A percentile compares a stretch with the other conserved stretches of the same genome.
Evolutionary conservation across 1,140 invertebrate species (phyloP).

Genomic region (Zaprionus tsacasi): DNA sequence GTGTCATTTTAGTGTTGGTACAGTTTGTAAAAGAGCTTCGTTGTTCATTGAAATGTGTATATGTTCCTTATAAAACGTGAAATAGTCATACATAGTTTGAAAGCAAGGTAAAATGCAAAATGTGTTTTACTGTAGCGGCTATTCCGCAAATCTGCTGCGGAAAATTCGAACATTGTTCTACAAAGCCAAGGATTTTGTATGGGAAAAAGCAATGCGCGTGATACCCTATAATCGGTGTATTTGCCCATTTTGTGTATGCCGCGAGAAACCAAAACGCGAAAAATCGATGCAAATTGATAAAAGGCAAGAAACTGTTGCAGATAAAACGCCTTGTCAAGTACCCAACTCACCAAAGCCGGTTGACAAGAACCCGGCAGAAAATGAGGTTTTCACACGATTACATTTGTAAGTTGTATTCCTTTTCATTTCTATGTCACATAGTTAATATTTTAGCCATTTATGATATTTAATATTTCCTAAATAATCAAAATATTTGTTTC

Average conservation of each 20-base stretch:
- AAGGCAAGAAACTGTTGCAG: constrained; percentile 23
- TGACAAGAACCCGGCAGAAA: constrained; percentile 23
- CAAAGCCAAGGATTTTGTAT: constrained; percentile 37
- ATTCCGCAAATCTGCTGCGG: constrained; percentile 43
- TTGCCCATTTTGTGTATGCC: constrained; percentile 27
- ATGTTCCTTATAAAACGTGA: constrained; percentile 41
- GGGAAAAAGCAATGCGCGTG: constrained; percentile 25
- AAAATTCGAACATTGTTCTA: constrained; percentile 41
- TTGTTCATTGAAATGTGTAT: constrained; percentile 15
- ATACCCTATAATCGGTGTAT: constrained; percentile 27
- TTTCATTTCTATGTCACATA: background rate
- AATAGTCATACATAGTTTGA: constrained; percentile 34
- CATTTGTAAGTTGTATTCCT: constrained; percentile 45
- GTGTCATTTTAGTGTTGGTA: background rate
- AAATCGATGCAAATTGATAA: constrained; percentile 69
- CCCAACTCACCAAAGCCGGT: constrained; percentile 17
- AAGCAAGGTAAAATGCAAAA: constrained; percentile 56
- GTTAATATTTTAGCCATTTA: background rate
- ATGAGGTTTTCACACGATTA: background rate
- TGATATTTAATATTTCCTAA: background rate
- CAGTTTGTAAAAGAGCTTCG: constrained; percentile 17
- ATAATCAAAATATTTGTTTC: background rate
- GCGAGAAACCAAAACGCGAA: constrained; percentile 22
- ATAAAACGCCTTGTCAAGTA: constrained; percentile 44
- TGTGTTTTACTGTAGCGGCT: constrained; percentile 42